Conservation (phyloP, 1,140 invertebrate genomes). For the Chironomus tepperi region DNA sequence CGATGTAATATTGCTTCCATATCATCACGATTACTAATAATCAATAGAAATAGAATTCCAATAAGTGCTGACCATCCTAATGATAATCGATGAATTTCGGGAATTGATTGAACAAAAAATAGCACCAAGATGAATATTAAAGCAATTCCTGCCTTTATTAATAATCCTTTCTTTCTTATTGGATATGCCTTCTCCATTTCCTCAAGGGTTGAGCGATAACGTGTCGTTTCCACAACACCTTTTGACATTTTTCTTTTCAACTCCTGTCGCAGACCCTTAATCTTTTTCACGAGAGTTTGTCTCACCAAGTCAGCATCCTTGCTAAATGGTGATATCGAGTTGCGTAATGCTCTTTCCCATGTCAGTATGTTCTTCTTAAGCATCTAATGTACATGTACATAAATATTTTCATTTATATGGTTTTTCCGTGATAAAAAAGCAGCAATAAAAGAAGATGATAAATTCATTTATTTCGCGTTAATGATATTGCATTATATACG, state of each 20-base stretch:
- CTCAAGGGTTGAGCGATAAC: background rate
- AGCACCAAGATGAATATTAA: slow-evolving; percentile 54
- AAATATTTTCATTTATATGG: no score
- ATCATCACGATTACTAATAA: slow-evolving; percentile 54
- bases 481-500: no score
- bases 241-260: slow-evolving; percentile 15
- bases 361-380: slow-evolving; percentile 25
- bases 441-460: no score
- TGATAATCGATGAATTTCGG: slow-evolving; percentile 48
- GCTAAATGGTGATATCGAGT: slow-evolving; percentile 25
- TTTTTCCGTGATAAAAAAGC: no score
- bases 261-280: slow-evolving; percentile 16
- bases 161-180: slow-evolving; percentile 53
- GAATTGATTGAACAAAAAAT: slow-evolving; percentile 64
- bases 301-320: slow-evolving; percentile 26
- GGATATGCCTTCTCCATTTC: slow-evolving; percentile 47
- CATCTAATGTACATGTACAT: background rate
- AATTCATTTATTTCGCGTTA: no score
- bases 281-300: slow-evolving; percentile 25
- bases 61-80: slow-evolving; percentile 68
- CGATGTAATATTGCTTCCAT: slow-evolving; percentile 61
- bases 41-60: slow-evolving; percentile 56
- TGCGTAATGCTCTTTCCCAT: slow-evolving; percentile 26
- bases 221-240: slow-evolving; percentile 35
- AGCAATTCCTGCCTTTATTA: slow-evolving; percentile 55